Base-by-base conservation (phyloP, 2,797 vertebrate species). In the Hydrophis major region DNA sequence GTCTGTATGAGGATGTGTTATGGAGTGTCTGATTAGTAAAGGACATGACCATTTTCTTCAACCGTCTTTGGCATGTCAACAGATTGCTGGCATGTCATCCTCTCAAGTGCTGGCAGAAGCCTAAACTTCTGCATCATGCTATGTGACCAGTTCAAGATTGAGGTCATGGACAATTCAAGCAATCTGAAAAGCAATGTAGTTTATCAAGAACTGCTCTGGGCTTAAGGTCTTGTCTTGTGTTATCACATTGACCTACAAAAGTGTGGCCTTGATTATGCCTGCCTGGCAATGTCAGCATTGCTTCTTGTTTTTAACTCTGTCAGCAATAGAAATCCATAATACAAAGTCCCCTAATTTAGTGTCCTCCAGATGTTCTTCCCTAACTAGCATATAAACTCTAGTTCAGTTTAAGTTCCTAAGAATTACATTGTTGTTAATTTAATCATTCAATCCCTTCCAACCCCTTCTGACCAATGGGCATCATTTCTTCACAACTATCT, bases 21-120 rank as follows among this genome's bases (percentile, higher is more conserved):
- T 88, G 37, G 93, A 93, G 93, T 57, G 90, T 91, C 90, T 89
- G 93, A 93, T 93, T 93, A 93, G 93, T 89, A 91, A 86, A 91
- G 93, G 93, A 93, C 93, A 93, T 93, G 90, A 91, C 93, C 66
- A 69, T 93, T 93, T 89, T 93, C 93, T 91, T 93, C 93, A 89
- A 87, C 63, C 27, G 90, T 89, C 93, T 91, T 66, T 56, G 90
- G 50, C 90, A 93, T 93, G 93, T 93, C 90, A 93, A 89, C 93
- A 91, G 90, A 56, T 91, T 89, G 28, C 93, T 89, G 90, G 59
- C 50, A 89, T 91, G 93, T 93, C 90, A 89, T 63, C 78, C 90
- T 90, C 91, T 92, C 91, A 93, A 92, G 91, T 92, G 91, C 78
- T 61, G 91, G 90, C 50, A 89, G 91, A 92, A 89, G 88, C 78